These are phyloP conservation scores for Caerostris extrusa DNA, from an alignment of 1,140 invertebrate species.

Conservation along the genomic window DNA sequence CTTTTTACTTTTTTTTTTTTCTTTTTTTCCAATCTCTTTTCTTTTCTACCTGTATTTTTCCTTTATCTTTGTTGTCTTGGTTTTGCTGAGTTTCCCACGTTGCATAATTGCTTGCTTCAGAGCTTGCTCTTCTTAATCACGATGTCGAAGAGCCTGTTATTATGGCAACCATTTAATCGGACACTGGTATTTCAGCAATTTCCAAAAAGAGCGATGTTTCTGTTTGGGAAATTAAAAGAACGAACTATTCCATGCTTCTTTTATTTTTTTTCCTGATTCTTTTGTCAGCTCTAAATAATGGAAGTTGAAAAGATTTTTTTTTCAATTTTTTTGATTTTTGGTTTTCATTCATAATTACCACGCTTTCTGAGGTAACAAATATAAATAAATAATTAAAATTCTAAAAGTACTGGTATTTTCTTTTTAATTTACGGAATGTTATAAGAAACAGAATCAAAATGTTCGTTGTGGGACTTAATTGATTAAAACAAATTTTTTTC, in stretches of 20 bases:
- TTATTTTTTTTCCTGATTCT: not conserved
- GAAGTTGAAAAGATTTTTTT: not conserved
- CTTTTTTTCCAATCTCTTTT: too few species aligned
- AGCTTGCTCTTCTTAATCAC: not conserved
- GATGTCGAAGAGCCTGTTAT: not conserved
- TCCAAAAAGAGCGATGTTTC: not conserved
- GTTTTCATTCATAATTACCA: too few species aligned
- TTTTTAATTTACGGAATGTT: too few species aligned
- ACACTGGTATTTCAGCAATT: not conserved
- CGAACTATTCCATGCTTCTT: not conserved
- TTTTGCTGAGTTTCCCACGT: not conserved
- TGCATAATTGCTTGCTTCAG: not conserved
- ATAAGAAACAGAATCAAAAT: too few species aligned
- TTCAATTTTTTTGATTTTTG: not conserved
- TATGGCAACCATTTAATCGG: not conserved
- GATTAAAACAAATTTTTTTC: too few species aligned
- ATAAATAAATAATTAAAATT: too few species aligned
- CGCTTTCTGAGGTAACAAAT: too few species aligned
- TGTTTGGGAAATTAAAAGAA: not conserved
- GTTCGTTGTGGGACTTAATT: too few species aligned
- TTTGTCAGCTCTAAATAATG: not conserved
- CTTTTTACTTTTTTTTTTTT: not conserved
- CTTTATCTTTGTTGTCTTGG: not conserved
- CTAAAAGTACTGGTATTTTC: too few species aligned
- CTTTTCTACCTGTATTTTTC: not conserved